A percentile compares a stretch with the other conserved stretches of the same genome.
phyloP scores from a whole-genome alignment of 2,113 vertebrate species.

The Sminthopsis crassicaudata region DNA sequence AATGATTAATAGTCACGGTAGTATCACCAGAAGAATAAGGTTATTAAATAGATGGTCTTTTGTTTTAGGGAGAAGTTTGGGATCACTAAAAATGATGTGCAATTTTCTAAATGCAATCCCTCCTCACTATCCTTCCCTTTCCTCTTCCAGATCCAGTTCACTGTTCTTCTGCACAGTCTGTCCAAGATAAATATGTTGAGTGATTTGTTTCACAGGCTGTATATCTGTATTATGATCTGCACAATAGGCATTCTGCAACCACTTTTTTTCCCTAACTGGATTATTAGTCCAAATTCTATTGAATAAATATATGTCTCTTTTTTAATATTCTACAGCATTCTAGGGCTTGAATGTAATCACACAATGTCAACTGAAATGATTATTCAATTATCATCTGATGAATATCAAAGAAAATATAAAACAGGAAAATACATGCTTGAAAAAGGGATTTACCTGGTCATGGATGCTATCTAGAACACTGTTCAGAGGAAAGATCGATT shows the following conservation, averaged over 20 bases:
- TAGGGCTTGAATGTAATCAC: background rate
- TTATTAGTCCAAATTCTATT: background rate
- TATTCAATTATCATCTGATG: background rate
- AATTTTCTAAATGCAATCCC: background rate
- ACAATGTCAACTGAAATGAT: background rate
- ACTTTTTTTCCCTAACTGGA: background rate
- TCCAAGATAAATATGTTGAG: background rate
- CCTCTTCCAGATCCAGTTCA: background rate
- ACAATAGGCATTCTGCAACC: background rate
- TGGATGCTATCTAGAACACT: background rate
- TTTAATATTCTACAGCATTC: background rate
- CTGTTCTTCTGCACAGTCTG: background rate
- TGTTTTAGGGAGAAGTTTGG: background rate
- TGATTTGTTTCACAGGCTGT: background rate
- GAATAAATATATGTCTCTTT: background rate
- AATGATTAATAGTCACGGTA: background rate
- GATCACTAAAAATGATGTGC: background rate
- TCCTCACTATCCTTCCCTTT: background rate
- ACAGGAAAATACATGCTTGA: background rate
- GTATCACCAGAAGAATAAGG: background rate
- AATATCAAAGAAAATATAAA: background rate
- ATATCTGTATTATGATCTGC: background rate
- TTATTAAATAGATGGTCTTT: background rate
- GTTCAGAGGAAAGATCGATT: background rate
- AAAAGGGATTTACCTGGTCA: background rate